Percentiles rank a stretch among this genome's conserved stretches.
phyloP scores from a whole-genome alignment of 2,888 invertebrate species.

The Liposcelis brunnea region DNA sequence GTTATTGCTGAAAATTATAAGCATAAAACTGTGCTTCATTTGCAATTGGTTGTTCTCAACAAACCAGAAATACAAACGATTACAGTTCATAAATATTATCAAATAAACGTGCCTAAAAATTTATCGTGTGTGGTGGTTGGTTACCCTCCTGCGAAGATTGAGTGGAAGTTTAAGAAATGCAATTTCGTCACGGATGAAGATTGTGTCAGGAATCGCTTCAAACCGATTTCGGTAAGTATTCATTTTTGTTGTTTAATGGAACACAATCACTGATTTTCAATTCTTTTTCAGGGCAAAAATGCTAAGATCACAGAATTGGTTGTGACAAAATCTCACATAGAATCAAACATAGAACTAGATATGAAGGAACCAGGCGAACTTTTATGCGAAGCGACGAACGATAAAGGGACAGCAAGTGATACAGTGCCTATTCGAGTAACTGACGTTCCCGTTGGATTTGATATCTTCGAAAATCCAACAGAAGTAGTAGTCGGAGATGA shows the following conservation, averaged over 20 bases:
- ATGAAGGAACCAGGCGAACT: slow-evolving; percentile 28
- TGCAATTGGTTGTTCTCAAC: neutral
- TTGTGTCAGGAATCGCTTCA: slow-evolving; percentile 12
- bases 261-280: neutral
- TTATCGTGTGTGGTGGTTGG: slow-evolving; percentile 35
- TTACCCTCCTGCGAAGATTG: slow-evolving; percentile 37
- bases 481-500: slow-evolving; percentile 35
- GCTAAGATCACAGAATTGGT: neutral
- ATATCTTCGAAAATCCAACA: slow-evolving; percentile 6
- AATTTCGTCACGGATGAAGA: slow-evolving; percentile 11
- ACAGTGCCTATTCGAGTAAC: slow-evolving; percentile 20
- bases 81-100: slow-evolving; percentile 10
- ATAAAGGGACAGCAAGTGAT: slow-evolving; percentile 22
- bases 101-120: slow-evolving; percentile 14
- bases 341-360: slow-evolving; percentile 24
- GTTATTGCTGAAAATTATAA: slow-evolving; percentile 34
- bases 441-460: slow-evolving; percentile 17
- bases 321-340: neutral
- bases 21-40: slow-evolving; percentile 18
- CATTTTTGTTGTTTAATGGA: neutral
- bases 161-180: slow-evolving; percentile 31
- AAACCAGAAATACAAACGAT: slow-evolving; percentile 8
- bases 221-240: slow-evolving; percentile 18
- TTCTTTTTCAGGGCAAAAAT: neutral
- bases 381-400: slow-evolving; percentile 29